phyloP scores from a whole-genome alignment of 2,888 invertebrate species.

The Lasioglossum villosulum region DNA sequence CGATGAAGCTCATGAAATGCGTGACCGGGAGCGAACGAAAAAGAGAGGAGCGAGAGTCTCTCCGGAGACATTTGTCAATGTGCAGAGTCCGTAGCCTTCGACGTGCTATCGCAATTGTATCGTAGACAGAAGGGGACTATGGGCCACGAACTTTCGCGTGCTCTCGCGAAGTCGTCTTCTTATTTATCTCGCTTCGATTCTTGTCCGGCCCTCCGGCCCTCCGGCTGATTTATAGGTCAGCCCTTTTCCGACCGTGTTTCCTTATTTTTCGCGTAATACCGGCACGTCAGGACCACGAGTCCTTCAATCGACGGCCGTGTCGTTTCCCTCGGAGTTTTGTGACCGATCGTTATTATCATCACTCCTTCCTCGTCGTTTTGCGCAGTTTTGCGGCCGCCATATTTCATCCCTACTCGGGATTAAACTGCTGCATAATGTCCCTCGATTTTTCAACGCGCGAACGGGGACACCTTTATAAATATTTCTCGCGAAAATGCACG shows the following conservation, averaged over 20 bases:
- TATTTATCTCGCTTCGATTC: constrained; percentile 49
- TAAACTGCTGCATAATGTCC: constrained; percentile 6
- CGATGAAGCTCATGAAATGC: constrained; percentile 7
- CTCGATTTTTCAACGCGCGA: neutral
- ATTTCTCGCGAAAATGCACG: neutral
- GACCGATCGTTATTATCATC: constrained; percentile 7
- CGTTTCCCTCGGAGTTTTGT: constrained; percentile 17
- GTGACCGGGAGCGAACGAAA: neutral
- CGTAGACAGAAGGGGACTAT: neutral
- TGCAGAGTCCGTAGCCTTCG: constrained; percentile 7
- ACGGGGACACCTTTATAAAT: neutral
- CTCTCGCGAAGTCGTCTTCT: constrained; percentile 25
- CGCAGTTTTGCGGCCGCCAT: constrained; percentile 1
- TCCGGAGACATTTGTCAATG: constrained; percentile 23
- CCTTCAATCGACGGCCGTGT: neutral
- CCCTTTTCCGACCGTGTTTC: neutral
- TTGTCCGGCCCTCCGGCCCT: constrained; percentile 19
- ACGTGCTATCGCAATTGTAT: constrained; percentile 31
- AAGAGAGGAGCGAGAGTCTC: neutral
- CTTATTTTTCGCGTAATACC: constrained; percentile 22
- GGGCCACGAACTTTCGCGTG: neutral
- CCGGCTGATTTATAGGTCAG: constrained; percentile 40
- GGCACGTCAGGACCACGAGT: constrained; percentile 17
- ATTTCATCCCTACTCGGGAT: neutral
- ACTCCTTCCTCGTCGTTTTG: neutral